These are phyloP conservation scores for Pogonognathellus flavescens DNA, from an alignment of 1,140 invertebrate species.

Conservation along the genomic window DNA sequence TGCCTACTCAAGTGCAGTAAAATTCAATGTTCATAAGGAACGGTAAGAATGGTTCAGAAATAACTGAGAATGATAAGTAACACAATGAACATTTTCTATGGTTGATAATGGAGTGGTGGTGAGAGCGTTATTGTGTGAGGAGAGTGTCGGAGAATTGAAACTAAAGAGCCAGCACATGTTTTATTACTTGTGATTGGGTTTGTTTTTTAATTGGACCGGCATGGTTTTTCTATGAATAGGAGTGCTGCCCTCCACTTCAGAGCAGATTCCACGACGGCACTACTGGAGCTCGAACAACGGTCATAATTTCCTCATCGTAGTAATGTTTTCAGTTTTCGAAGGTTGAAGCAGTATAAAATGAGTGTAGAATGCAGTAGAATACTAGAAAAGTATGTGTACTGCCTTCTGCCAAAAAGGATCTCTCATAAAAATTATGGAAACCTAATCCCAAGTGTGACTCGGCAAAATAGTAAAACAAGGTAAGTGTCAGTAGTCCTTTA, in stretches of 20 bases:
- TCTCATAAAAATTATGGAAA: conserved; percentile 21
- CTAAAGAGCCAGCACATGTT: conserved; percentile 30
- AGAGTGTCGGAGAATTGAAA: conserved; percentile 4
- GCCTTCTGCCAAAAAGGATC: conserved; percentile 20
- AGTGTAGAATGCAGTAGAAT: too few species aligned
- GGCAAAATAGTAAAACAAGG: conserved; percentile 42
- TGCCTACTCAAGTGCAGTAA: neutral
- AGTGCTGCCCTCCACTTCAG: neutral
- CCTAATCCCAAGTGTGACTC: conserved; percentile 25
- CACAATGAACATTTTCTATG: conserved; percentile 16
- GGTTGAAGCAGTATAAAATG: too few species aligned
- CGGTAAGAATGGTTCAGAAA: neutral
- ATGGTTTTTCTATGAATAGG: conserved; percentile 46
- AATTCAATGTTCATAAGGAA: neutral
- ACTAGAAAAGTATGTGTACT: too few species aligned
- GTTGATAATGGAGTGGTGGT: neutral
- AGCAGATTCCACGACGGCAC: neutral
- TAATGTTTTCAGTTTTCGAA: too few species aligned
- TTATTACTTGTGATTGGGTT: conserved; percentile 42
- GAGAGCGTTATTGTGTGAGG: too few species aligned
- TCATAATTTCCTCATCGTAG: too few species aligned
- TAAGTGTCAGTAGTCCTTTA: conserved; percentile 27
- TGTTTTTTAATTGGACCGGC: conserved; percentile 47
- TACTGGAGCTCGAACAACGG: neutral
- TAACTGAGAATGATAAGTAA: conserved; percentile 23